A percentile compares a stretch with the other conserved stretches of the same genome.
Evolutionary conservation across 2,113 vertebrate species (phyloP).

Genomic region (Carollia perspicillata): DNA sequence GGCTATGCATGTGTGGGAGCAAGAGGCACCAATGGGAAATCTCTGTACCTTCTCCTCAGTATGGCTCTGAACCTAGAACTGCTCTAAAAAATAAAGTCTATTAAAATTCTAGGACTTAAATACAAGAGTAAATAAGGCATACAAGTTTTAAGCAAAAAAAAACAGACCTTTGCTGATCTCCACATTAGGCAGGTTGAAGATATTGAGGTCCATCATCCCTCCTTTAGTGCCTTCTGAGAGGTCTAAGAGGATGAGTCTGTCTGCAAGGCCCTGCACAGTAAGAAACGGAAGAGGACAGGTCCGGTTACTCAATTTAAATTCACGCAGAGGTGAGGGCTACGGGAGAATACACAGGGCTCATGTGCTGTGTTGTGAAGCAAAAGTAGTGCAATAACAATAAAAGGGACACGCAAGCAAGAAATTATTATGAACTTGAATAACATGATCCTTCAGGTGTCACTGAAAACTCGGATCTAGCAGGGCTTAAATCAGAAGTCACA

Average conservation of each 20-base stretch:
- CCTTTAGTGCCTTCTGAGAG: slow-evolving; percentile 90
- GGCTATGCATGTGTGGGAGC: not conserved
- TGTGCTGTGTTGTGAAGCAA: not conserved
- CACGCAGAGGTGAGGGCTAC: not conserved
- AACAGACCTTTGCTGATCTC: slow-evolving; percentile 91
- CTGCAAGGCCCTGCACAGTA: slow-evolving; percentile 85
- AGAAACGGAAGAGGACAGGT: not conserved
- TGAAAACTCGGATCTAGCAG: not conserved
- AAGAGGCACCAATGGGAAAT: not conserved
- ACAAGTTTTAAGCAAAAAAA: slow-evolving; percentile 45
- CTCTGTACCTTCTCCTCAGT: not conserved
- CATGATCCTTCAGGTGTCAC: not conserved
- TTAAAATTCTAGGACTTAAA: slow-evolving; percentile 16
- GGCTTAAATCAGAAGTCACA: not conserved
- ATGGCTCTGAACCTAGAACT: not conserved
- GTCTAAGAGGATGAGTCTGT: slow-evolving; percentile 92
- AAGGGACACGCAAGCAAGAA: not conserved
- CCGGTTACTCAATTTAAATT: not conserved
- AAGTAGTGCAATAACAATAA: not conserved
- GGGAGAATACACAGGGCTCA: not conserved
- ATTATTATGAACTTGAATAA: not conserved
- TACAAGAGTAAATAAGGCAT: not conserved
- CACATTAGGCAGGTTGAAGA: slow-evolving; percentile 92
- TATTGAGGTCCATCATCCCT: slow-evolving; percentile 91
- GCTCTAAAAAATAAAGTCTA: not conserved